Conservation (phyloP, 2,888 invertebrate genomes). For the Lamellibrachia satsuma region DNA sequence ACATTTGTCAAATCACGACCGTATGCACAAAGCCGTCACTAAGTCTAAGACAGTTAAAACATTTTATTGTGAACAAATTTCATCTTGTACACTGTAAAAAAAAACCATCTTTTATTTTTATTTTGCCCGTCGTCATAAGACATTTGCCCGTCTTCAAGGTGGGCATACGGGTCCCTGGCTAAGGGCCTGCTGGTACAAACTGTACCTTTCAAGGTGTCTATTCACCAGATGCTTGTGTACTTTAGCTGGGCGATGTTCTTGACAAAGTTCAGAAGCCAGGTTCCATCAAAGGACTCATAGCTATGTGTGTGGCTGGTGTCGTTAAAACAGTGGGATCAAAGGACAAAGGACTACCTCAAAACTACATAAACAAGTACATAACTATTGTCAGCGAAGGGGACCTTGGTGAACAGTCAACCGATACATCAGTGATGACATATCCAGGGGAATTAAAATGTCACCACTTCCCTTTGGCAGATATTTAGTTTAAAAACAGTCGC, state of each 20-base stretch:
- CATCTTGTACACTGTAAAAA: no score
- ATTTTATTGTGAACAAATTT: no score
- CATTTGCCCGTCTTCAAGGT: background rate
- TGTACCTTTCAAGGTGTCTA: background rate
- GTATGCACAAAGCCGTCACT: no score
- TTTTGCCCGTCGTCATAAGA: background rate
- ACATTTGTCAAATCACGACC: no score
- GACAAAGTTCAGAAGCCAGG: background rate
- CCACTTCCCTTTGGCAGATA: background rate
- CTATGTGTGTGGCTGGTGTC: background rate
- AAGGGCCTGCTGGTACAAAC: background rate
- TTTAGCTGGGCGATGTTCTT: background rate
- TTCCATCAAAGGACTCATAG: background rate
- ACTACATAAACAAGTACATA: background rate
- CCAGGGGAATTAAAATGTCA: background rate
- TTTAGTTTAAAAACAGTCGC: background rate
- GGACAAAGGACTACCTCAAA: background rate
- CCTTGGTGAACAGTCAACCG: background rate
- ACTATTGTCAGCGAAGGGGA: background rate
- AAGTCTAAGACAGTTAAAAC: no score
- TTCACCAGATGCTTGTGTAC: background rate
- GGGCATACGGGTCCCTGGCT: background rate
- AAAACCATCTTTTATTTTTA: no score
- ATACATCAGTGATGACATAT: background rate
- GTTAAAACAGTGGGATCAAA: background rate